Evolutionary conservation across 2,888 invertebrate species (phyloP).

Genomic region (Ischnus inquisitorius): DNA sequence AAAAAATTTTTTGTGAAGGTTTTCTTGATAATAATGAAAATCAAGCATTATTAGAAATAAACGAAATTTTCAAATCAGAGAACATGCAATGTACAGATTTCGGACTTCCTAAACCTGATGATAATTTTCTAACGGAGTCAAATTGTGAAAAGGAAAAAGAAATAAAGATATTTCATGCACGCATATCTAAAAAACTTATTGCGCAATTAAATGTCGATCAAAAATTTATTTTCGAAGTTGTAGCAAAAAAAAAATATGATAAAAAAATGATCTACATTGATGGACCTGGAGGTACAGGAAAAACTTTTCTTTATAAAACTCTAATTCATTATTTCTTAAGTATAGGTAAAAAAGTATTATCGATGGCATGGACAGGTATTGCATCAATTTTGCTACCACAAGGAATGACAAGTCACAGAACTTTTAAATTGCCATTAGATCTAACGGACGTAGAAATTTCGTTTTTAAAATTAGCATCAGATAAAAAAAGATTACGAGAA

Average conservation of each 20-base stretch:
- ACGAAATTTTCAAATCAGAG: constrained; percentile 15
- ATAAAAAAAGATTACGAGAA: constrained; percentile 12
- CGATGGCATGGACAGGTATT: constrained; percentile 51
- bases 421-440: constrained; percentile 48
- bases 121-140: background rate
- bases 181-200: background rate
- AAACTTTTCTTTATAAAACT: constrained; percentile 53
- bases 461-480: constrained; percentile 30
- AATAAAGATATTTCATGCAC: background rate
- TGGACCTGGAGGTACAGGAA: constrained; percentile 30
- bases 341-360: constrained; percentile 39
- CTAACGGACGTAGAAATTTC: constrained; percentile 7
- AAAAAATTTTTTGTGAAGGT: constrained; percentile 22
- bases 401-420: constrained; percentile 50
- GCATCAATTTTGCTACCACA: constrained; percentile 26
- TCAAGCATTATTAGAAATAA: constrained; percentile 18
- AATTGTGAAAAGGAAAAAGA: constrained; percentile 19
- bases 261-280: constrained; percentile 14
- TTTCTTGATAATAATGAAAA: constrained; percentile 15
- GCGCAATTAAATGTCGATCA: background rate
- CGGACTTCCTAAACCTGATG: constrained; percentile 23
- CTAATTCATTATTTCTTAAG: constrained; percentile 40
- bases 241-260: background rate
- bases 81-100: constrained; percentile 29
- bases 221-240: constrained; percentile 3